Base-by-base conservation (phyloP, 2,113 vertebrate genomes). In the Drymodes brunneopygia region DNA sequence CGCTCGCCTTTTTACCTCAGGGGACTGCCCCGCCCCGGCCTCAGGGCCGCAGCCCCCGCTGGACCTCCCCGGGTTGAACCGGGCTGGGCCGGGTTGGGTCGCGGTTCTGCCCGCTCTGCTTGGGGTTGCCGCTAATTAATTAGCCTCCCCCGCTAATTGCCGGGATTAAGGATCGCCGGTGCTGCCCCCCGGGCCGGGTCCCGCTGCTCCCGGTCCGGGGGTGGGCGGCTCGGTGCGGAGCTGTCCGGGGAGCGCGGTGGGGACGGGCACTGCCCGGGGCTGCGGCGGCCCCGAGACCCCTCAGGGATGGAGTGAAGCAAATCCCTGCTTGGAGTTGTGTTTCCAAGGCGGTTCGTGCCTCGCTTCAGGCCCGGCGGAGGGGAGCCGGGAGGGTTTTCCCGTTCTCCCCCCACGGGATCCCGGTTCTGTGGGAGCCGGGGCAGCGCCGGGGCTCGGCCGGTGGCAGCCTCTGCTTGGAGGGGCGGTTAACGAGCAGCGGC, bases 11-110 rank as follows among this genome's bases (percentile, higher is more conserved):
- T 56, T 82, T 84, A 50, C 83, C 88, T 75, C 67, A 65, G 92
- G 92, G 64, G 47, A 47, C 74, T 65, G 84, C 92, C 85, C 84
- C 89, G 36, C 89, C 89, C 85, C 85, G 40, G 62, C 12, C 64
- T n/a, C n/a, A 7, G 40, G 67, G 61, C 67, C 45, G 60, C 60
- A 13, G 61, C 60, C 44, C 36, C 83, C 72, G 61, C 81, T 31
- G 93, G 86, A 61, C 74, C 50, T 58, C 44, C 69, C 8, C 15
- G 40, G 18, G 19, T 16, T n/a, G 58, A 51, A 27, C 15, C 58
- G 66, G 22, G 5, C 11, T 38, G 38, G 38, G 38, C 38, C 38
- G 38, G 38, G 38, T 11, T 11, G 38, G 38, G 38, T 11, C 38
- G 42, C 11, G 27, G 57, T 54, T 24, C 47, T 9, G 23, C 31